Percentiles rank a stretch among this genome's conserved stretches.
These are phyloP conservation scores for Ethmia dodecea DNA, from an alignment of 2,888 invertebrate species.

Conservation along the genomic window DNA sequence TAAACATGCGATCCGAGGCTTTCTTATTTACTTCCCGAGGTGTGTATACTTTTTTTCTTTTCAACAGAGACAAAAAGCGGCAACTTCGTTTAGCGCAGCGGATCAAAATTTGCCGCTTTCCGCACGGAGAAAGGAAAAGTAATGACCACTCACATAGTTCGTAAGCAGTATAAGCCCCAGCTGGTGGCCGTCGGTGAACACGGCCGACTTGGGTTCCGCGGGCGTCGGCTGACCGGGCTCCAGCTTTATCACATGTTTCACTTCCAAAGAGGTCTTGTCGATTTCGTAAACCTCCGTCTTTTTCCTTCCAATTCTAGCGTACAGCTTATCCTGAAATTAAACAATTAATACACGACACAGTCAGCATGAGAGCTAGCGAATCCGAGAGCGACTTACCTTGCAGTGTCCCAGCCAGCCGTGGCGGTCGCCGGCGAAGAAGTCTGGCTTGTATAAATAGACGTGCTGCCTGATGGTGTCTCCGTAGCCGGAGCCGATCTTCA, in stretches of 20 bases:
- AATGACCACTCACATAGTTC: slow-evolving; percentile 48
- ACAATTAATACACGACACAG: background rate
- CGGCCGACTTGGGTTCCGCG: slow-evolving; percentile 54
- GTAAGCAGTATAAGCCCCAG: slow-evolving; percentile 71
- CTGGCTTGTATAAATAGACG: slow-evolving; percentile 87
- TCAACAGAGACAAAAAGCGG: no score
- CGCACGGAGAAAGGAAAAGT: no score
- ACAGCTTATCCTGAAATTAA: slow-evolving; percentile 83
- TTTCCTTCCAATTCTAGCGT: slow-evolving; percentile 81
- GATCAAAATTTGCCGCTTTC: no score
- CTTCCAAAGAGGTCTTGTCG: slow-evolving; percentile 58
- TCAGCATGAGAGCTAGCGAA: background rate
- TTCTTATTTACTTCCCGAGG: no score
- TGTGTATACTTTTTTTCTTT: no score
- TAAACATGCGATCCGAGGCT: no score
- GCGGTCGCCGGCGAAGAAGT: slow-evolving; percentile 87
- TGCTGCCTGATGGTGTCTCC: slow-evolving; percentile 95
- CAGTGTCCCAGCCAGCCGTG: slow-evolving; percentile 92
- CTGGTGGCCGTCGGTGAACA: slow-evolving; percentile 65
- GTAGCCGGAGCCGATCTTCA: slow-evolving; percentile 97
- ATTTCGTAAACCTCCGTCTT: slow-evolving; percentile 66
- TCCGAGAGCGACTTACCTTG: slow-evolving; percentile 72
- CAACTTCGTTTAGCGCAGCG: no score
- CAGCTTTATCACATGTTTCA: slow-evolving; percentile 44
- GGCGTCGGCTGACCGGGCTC: slow-evolving; percentile 46